Evolutionary conservation across 2,113 vertebrate species (phyloP), one percentile per base, ranked within the genome.

Genomic region (Neofelis nebulosa): DNA sequence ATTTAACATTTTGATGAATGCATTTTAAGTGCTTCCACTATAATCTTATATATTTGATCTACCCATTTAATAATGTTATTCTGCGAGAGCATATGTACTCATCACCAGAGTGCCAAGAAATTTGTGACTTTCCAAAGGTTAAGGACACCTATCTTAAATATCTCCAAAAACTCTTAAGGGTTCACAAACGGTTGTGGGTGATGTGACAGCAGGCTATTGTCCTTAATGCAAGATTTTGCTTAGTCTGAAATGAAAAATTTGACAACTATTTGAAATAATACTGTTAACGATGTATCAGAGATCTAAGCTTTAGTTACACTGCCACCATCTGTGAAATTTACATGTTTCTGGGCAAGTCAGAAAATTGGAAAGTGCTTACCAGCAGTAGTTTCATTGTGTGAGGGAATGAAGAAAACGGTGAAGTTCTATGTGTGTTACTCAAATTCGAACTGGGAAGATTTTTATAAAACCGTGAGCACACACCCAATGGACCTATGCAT

Each of bases 11-110:
- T 50, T 94, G 41, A 86, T 94, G 57, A 97, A 66, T 78, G 6
- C 16, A 81, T 84, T 66, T 27, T 69, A 89, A 86, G 48, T 74
- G 11, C 31, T 63, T 83, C 27, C 21, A 11, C 92, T 94, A n/a
- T 38, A 79, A 68, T 68, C 7, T 14, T 57, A 69, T 38, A 27
- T 38, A 80, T 85, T 89, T 96, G 10, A 63, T 61, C 41, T 78
- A 76, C 50, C 41, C 6, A 66, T 91, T 97, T 85, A 68, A 76
- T 80, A 91, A 78, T 65, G 2, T n/a, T 92, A 78, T 94, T 93
- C 12, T 94, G 66, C 74, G 15, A 93, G 55, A 71, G n/a, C 31
- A 86, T 74, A 74, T 63, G 25, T n/a, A 50, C 5, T 27, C 1
- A 71, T 45, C n/a, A 71, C 5, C 13, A 96, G 31, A 89, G 31